Conservation (phyloP, 2,888 invertebrate species). For the Epinotia demarniana region DNA sequence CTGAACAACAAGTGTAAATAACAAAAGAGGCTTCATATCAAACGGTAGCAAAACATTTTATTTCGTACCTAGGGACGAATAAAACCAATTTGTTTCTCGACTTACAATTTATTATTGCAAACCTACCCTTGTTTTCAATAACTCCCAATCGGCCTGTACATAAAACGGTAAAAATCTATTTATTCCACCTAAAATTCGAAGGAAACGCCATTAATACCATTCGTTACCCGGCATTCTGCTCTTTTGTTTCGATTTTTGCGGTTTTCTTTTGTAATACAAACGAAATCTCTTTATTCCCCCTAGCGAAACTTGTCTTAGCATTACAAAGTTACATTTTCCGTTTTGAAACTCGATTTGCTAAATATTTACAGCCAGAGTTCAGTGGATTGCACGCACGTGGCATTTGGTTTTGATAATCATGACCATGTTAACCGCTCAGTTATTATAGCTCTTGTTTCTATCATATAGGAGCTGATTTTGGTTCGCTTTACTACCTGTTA, state of each 20-base stretch:
- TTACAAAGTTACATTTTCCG: constrained; percentile 23
- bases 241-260: constrained; percentile 43
- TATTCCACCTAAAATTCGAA: constrained; percentile 9
- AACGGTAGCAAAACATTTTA: no score
- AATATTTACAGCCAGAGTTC: not conserved
- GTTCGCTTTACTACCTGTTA: not conserved
- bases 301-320: constrained; percentile 41
- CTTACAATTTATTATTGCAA: constrained; percentile 1
- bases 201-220: constrained; percentile 40
- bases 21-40: no score
- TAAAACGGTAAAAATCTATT: constrained; percentile 19
- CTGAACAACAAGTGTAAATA: no score
- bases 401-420: constrained; percentile 37
- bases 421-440: not conserved
- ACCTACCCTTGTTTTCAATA: constrained; percentile 6
- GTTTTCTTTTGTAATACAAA: constrained; percentile 44
- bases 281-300: constrained; percentile 41
- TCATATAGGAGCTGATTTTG: not conserved
- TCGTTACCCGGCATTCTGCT: constrained; percentile 31
- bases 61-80: not conserved
- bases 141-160: not conserved
- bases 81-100: not conserved
- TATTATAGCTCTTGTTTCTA: not conserved
- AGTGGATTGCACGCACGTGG: constrained; percentile 4
- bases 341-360: constrained; percentile 17